Base-by-base conservation (phyloP, 2,888 invertebrate genomes). In the Dynastes hyllus region DNA sequence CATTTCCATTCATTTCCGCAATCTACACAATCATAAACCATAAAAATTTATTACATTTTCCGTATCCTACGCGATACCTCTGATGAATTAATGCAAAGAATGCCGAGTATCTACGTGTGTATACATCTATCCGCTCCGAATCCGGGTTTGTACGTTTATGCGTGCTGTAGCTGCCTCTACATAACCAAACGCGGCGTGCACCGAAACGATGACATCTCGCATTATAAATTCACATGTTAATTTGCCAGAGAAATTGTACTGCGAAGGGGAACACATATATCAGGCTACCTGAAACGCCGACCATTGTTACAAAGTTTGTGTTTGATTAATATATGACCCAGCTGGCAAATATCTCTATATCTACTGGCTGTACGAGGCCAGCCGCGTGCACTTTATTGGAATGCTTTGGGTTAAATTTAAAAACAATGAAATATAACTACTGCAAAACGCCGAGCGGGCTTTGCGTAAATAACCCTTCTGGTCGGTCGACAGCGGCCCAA, bases 181-280 rank as follows among this genome's bases (percentile, higher is more conserved):
- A 22, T 22, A 58, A 22, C n/a, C 22, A 22, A 16, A 8, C 22
- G 22, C 55, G n/a, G n/a, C 55, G n/a, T 58, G 55, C 55, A 58
- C 22, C 16, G 55, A 27, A 58, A 58, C 55, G 55, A 51, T 51
- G 69, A 73, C 73, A 73, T 58, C 73, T 22, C 32, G 37, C 40
- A 73, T 40, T 73, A 73, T 73, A 73, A 71, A 73, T 73, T 73
- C 73, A 58, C 58, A 58, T 73, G 73, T 73, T 73, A 73, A 73
- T 73, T 71, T 73, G 73, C 11, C 27, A 73, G 73, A 73, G 73
- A 73, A 73, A 37, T 73, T 73, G 40, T 73, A 73, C 73, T 40
- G 16, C 40, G 73, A 58, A 37, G 40, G 58, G 73, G 58, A 37
- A 58, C 73, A 58, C 73, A 73, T 73, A 73, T 73, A 58, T 73